phyloP scores from a whole-genome alignment of 2,113 vertebrate species.

The Pogona vitticeps region DNA sequence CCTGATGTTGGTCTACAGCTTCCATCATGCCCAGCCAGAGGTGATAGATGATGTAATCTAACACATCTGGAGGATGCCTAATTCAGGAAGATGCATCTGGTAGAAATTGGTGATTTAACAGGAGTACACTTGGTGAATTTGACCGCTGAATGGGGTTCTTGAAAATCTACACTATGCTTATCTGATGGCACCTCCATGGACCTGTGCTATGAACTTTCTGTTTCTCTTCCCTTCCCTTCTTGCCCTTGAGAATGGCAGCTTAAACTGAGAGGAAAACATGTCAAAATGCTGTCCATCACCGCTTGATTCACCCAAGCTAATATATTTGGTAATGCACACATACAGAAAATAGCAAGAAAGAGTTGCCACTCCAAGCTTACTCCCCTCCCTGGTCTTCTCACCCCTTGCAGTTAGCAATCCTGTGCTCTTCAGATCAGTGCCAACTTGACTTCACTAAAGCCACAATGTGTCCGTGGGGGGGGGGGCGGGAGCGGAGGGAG shows the following conservation, averaged over 20 bases:
- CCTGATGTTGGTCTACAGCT: not conserved
- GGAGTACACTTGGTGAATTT: too few relatives aligned
- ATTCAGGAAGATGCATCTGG: not conserved
- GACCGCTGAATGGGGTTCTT: not conserved
- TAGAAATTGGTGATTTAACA: too few relatives aligned
- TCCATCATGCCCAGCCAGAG: not conserved
- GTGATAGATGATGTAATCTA: not conserved
- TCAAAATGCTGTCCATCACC: not conserved
- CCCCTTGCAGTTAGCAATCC: not conserved
- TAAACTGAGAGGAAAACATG: not conserved
- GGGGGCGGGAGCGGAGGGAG: not conserved
- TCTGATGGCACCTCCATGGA: not conserved
- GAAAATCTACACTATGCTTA: not conserved
- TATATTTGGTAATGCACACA: not conserved
- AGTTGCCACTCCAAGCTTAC: not conserved
- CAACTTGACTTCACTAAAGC: constrained; percentile 3
- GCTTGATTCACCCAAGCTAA: not conserved
- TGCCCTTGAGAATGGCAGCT: not conserved
- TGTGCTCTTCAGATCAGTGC: not conserved
- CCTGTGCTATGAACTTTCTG: not conserved
- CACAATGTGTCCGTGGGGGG: not conserved
- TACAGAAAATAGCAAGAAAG: not conserved
- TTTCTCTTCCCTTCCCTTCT: not conserved
- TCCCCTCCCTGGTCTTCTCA: not conserved
- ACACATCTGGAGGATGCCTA: not conserved